A percentile compares a stretch with the other conserved stretches of the same genome.
Conservation (phyloP, 2,888 invertebrate species). For the Drosophila melanosoma region DNA sequence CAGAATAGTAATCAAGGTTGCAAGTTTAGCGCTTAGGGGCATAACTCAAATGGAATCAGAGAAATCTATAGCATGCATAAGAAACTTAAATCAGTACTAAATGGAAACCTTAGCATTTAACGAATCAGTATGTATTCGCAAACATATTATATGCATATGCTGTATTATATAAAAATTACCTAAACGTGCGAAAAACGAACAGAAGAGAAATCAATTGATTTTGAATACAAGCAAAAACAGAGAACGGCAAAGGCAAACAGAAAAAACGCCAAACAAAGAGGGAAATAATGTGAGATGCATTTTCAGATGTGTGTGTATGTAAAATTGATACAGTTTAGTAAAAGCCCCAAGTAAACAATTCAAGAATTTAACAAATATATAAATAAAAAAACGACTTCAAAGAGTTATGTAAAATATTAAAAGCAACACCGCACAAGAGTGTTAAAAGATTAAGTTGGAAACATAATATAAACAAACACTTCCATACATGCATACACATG, state of each 20-base stretch:
- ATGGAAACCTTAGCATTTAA: conserved; percentile 49
- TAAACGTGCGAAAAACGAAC: conserved; percentile 26
- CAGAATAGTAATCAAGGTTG: conserved; percentile 20
- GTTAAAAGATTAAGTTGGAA: conserved; percentile 52
- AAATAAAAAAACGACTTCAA: conserved; percentile 32
- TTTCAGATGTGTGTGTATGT: conserved; percentile 42
- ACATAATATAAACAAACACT: conserved; percentile 19
- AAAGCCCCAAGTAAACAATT: conserved; percentile 67
- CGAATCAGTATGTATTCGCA: conserved; percentile 1
- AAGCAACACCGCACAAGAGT: conserved; percentile 33
- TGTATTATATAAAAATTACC: conserved; percentile 33
- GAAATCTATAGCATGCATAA: conserved; percentile 38
- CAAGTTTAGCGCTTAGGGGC: conserved; percentile 32
- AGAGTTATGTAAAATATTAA: conserved; percentile 70
- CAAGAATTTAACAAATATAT: conserved; percentile 68
- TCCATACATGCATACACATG: conserved; percentile 22
- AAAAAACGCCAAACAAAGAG: background rate
- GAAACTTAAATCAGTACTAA: conserved; percentile 45
- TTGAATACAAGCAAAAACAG: conserved; percentile 24
- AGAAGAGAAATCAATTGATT: conserved; percentile 41
- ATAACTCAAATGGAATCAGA: conserved; percentile 29
- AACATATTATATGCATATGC: conserved; percentile 16
- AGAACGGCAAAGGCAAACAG: conserved; percentile 4
- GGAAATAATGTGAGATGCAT: conserved; percentile 6
- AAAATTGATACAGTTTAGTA: conserved; percentile 63